Base-by-base conservation (phyloP, 2,113 vertebrate species). In the Seriola dumerili region DNA sequence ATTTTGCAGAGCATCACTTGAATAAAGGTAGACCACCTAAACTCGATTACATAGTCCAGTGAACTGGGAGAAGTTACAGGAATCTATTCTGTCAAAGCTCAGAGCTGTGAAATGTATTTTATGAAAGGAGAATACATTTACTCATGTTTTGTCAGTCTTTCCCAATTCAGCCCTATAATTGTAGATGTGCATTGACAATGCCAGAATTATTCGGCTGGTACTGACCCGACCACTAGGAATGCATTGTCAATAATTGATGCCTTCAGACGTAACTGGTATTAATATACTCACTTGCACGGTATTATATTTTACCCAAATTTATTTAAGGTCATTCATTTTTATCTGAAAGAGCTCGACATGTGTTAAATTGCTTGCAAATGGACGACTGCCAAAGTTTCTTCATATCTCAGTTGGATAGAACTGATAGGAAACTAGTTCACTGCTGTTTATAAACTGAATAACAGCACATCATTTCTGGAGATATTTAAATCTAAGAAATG, bases 51-150 rank as follows among this genome's bases (percentile, higher is more conserved):
- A 85, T 86, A 77, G 72, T 77, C 75, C 80, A 85, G 1, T 80
- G 89, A 90, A 55, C 80, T 76, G 68, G 46, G 72, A 72, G 65
- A 82, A 62, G 73, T 38, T 78, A 84, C 80, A 75, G 62, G 57
- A 79, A 87, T 91, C 61, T 70, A 14, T 72, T 88, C 70, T 89
- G 85, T 83, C 87, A 74, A 76, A 78, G 61, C 83, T 72, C 54
- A 11, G 50, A 73, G 62, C 84, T 83, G 46, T 82, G 81, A 88
- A 81, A 82, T 84, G 69, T 78, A 70, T 86, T 84, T 78, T 32
- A 62, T 63, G 14, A 88, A 84, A 76, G 29, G 42, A 71, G 75
- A 73, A 70, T 36, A 52, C 57, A 74, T 72, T 36, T 0, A 9
- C 40, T 83, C 55, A 16, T 65, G 23, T 80, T 84, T 76, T 80